Percentiles rank a stretch among this genome's conserved stretches.
phyloP scores from a whole-genome alignment of 2,797 vertebrate species.

The Xerus rutilus region DNA sequence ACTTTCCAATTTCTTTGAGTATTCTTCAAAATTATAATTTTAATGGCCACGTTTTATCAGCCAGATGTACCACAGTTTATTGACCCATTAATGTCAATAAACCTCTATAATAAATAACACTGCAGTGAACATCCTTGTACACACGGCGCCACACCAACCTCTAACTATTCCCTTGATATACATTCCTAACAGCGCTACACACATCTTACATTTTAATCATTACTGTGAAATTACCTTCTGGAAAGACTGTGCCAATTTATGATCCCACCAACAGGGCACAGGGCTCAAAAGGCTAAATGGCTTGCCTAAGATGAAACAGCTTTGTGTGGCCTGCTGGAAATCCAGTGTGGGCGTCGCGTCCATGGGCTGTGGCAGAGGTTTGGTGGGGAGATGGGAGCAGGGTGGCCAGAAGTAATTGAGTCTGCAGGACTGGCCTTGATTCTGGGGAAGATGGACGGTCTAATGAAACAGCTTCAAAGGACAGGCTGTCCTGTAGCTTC shows the following conservation, averaged over 20 bases:
- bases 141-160: not conserved
- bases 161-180: not conserved
- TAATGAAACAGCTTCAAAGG: conserved; percentile 59
- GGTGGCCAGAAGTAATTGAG: not conserved
- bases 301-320: conserved; percentile 52
- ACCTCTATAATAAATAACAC: conserved; percentile 44
- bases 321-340: not conserved
- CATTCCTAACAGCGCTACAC: not conserved
- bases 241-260: conserved; percentile 63
- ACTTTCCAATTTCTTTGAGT: conserved; percentile 40
- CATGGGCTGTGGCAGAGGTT: not conserved
- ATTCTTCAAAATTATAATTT: conserved; percentile 12
- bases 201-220: conserved; percentile 57
- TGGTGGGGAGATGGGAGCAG: not conserved
- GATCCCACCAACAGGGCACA: conserved; percentile 34
- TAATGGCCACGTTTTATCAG: conserved; percentile 45
- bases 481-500: not conserved
- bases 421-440: not conserved
- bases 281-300: conserved; percentile 46
- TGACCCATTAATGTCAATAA: not conserved
- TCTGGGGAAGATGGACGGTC: not conserved
- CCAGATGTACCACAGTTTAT: not conserved
- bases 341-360: not conserved
- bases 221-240: conserved; percentile 27
- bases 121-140: not conserved